phyloP scores from a whole-genome alignment of 2,113 vertebrate genomes.

The Miniopterus natalensis region DNA sequence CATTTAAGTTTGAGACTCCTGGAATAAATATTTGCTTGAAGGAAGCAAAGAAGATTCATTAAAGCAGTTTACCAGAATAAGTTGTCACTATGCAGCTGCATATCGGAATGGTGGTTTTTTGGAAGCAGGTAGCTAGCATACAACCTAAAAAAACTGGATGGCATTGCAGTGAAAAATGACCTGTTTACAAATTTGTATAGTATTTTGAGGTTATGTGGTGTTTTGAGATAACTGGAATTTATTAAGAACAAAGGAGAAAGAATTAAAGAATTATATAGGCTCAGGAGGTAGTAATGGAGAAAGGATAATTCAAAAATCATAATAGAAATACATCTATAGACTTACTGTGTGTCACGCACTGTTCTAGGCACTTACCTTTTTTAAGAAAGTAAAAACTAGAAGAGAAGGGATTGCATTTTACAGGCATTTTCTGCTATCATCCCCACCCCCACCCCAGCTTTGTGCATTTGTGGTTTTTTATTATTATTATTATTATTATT shows the following conservation, averaged over 20 bases:
- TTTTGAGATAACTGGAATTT: conserved; percentile 8
- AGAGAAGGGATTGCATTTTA: background rate
- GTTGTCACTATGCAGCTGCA: background rate
- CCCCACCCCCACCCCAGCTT: rapidly evolving
- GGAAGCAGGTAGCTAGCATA: background rate
- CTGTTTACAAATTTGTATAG: background rate
- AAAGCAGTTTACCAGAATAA: background rate
- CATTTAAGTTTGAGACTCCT: background rate
- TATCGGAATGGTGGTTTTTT: background rate
- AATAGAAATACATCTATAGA: background rate
- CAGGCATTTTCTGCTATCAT: background rate
- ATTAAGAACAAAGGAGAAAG: background rate
- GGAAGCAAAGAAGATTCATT: background rate
- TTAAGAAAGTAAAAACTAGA: background rate
- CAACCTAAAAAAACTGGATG: background rate
- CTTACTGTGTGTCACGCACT: background rate
- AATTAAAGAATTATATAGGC: background rate
- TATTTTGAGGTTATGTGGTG: background rate
- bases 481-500: background rate
- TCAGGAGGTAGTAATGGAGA: background rate
- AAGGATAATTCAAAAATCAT: background rate
- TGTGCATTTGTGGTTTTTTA: background rate
- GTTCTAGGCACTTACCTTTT: background rate
- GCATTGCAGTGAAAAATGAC: background rate
- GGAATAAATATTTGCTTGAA: conserved; percentile 9